Evolutionary conservation across 2,113 vertebrate genomes (phyloP).

Genomic region (Ptychochromis oligacanthus): DNA sequence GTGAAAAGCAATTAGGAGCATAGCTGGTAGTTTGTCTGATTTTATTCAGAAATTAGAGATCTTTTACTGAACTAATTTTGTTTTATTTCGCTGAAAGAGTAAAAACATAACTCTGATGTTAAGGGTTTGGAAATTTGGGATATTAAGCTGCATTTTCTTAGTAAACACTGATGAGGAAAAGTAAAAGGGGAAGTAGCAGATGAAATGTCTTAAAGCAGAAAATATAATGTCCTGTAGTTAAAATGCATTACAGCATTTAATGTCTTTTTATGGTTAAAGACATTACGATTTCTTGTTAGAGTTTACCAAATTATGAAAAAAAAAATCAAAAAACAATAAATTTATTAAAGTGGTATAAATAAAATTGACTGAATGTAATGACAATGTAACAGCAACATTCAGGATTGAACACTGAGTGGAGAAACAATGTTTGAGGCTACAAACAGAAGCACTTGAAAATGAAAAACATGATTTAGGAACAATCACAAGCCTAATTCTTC

Average conservation of each 20-base stretch:
- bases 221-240: not conserved
- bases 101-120: conserved; percentile 8
- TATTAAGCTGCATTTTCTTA: not conserved
- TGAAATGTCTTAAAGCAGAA: not conserved
- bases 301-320: not conserved
- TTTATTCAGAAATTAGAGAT: conserved; percentile 49
- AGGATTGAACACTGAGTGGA: not conserved
- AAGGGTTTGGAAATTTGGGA: not conserved
- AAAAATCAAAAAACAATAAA: not conserved
- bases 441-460: conserved; percentile 24
- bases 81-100: conserved; percentile 13
- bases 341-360: not conserved
- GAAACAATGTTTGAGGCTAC: not conserved
- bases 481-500: conserved; percentile 47
- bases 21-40: conserved; percentile 46
- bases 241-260: not conserved
- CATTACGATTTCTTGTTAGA: not conserved
- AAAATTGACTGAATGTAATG: not conserved
- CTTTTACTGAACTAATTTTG: conserved; percentile 28
- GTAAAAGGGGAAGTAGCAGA: not conserved
- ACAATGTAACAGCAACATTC: not conserved
- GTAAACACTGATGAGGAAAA: not conserved
- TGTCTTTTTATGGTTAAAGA: not conserved
- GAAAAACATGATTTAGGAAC: conserved; percentile 49
- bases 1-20: conserved; percentile 55